Conservation (phyloP, 2,888 invertebrate species). For the Lepidocyrtoides sp. region DNA sequence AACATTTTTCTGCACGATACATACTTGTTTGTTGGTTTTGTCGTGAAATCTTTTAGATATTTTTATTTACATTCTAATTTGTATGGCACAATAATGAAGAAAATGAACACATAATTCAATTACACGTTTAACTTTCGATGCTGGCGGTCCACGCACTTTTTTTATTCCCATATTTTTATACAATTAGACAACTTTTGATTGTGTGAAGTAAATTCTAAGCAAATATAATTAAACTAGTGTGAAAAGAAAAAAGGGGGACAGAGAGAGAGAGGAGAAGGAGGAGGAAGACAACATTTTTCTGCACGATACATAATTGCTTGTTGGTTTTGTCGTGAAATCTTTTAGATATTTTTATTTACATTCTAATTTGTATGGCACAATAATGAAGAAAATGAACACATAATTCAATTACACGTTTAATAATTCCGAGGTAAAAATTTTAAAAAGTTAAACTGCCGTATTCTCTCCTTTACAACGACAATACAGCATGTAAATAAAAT, state of each 20-base stretch:
- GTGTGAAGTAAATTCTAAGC: background rate
- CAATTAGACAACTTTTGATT: background rate
- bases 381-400: too few relatives aligned
- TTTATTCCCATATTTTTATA: too few relatives aligned
- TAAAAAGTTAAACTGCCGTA: too few relatives aligned
- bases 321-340: background rate
- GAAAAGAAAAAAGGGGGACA: too few relatives aligned
- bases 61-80: too few relatives aligned
- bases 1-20: slow-evolving; percentile 42
- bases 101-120: too few relatives aligned
- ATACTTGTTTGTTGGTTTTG: background rate
- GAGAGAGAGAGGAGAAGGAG: background rate
- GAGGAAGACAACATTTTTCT: slow-evolving; percentile 44
- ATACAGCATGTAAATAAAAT: too few relatives aligned
- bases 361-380: too few relatives aligned
- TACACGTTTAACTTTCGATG: too few relatives aligned
- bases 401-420: too few relatives aligned
- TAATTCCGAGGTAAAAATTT: too few relatives aligned
- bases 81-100: too few relatives aligned
- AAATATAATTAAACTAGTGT: background rate
- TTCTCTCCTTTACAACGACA: background rate
- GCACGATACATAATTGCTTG: background rate
- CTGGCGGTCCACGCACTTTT: slow-evolving; percentile 45
- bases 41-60: background rate
- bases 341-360: background rate